These are phyloP conservation scores for Rhabdornis inornatus DNA, from an alignment of 2,113 vertebrate species.

Conservation along the genomic window DNA sequence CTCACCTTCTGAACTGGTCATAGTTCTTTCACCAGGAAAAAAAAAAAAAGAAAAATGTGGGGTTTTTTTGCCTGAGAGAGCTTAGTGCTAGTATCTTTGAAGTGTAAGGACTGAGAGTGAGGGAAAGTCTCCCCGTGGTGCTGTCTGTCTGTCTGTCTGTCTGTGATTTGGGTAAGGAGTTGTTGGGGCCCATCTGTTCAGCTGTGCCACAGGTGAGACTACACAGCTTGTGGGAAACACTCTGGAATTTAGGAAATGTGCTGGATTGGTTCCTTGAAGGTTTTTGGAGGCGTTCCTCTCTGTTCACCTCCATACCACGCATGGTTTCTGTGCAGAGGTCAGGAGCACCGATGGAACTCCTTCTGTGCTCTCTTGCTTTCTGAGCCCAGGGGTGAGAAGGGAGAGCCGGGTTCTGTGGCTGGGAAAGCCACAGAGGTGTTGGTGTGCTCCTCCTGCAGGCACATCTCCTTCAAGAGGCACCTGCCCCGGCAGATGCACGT, in stretches of 20 bases:
- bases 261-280: not conserved
- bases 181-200: not conserved
- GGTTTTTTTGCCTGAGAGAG: not conserved
- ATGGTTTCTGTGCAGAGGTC: accelerated
- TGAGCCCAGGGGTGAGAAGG: not conserved
- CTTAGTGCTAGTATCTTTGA: not conserved
- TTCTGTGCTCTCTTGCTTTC: not conserved
- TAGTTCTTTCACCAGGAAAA: not conserved
- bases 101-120: not conserved
- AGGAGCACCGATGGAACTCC: accelerated
- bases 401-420: not conserved
- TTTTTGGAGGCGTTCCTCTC: not conserved
- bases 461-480: slow-evolving; percentile 94
- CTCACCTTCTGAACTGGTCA: accelerated
- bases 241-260: not conserved
- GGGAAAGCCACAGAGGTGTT: not conserved
- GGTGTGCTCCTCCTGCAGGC: slow-evolving; percentile 65
- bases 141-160: not conserved
- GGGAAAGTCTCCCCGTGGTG: accelerated
- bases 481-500: slow-evolving; percentile 92
- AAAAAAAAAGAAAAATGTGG: not conserved
- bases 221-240: not conserved
- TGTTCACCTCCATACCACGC: accelerated
- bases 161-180: not conserved
- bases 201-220: not conserved